Base-by-base conservation (phyloP, 2,888 invertebrate species). In the Cephus sareptanus region DNA sequence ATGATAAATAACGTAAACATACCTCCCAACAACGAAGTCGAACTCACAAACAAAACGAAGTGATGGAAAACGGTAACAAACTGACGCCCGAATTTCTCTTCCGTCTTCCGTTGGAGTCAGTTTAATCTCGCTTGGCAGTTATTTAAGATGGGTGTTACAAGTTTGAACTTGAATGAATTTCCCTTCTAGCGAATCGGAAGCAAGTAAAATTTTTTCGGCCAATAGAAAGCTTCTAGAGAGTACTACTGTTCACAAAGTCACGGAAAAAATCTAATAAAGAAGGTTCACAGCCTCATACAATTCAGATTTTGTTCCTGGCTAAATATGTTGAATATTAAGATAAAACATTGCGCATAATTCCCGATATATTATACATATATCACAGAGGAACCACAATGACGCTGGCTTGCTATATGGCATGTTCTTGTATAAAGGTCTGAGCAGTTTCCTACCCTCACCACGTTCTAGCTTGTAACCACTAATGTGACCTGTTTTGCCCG, bases 141-240 rank as follows among this genome's bases (percentile, higher is more conserved):
- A 73, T 73, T 73, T n/a, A 34, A 73, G 34, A 73, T 73, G 34
- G 34, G 34, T 34, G 23, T 73, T 73, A 34, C 73, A 73, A 73
- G 34, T 69, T 30, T 69, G 34, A 12, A 69, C 31, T 30, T 35
- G 69, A n/a, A 34, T 23, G 23, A 56, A 56, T 1, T 56, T 56
- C 56, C 2, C 56, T 56, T 23, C 56, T 9, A 56, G 56, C 56
- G 23, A 56, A 56, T 56, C 23, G 0, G 56, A 56, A 56, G 23
- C 56, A 56, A 56, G 56, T 6, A 56, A 56, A 23, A 23, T 9
- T 56, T 56, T 56, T 9, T 56, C 23, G 23, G 0, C 23, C 23
- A 56, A 56, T 56, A 23, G 23, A 23, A 56, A 23, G 9, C 23
- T 56, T 23, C 1, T 56, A 23, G 23, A 56, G 56, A 6, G 6